Evolutionary conservation across 2,797 vertebrate genomes (phyloP).

Genomic region (Leptoclinus maculatus): DNA sequence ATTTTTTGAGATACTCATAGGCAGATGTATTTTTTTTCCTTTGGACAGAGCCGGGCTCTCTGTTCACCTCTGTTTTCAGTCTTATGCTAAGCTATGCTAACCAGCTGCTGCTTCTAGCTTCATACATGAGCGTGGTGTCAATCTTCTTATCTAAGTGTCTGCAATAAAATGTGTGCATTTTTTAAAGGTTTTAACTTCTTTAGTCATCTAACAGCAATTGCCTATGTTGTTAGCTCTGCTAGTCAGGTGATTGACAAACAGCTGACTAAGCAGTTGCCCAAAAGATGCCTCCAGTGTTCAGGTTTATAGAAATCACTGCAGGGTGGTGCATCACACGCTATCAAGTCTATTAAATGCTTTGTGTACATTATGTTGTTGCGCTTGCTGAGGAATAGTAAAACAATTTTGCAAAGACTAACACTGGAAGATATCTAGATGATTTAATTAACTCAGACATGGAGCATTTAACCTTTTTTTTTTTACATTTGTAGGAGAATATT

Average conservation of each 20-base stretch:
- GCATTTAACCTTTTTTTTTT: not conserved
- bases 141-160: not conserved
- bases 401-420: not conserved
- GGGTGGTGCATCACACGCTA: not conserved
- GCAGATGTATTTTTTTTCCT: not conserved
- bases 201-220: not conserved
- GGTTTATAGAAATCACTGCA: too few species aligned
- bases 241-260: not conserved
- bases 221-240: not conserved
- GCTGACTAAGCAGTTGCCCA: not conserved
- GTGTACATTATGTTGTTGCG: not conserved
- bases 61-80: constrained; percentile 1
- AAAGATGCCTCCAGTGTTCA: not conserved
- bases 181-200: not conserved
- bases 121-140: not conserved
- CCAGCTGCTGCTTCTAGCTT: not conserved
- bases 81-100: not conserved
- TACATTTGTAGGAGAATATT: not conserved
- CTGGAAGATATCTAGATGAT: not conserved
- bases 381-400: not conserved
- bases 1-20: not conserved
- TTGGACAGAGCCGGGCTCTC: not conserved
- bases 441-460: not conserved
- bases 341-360: not conserved
- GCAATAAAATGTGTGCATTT: too few species aligned